A percentile compares a stretch with the other conserved stretches of the same genome.
These are phyloP conservation scores for Sebastes schlegelii DNA, from an alignment of 2,113 vertebrate species.

Conservation along the genomic window DNA sequence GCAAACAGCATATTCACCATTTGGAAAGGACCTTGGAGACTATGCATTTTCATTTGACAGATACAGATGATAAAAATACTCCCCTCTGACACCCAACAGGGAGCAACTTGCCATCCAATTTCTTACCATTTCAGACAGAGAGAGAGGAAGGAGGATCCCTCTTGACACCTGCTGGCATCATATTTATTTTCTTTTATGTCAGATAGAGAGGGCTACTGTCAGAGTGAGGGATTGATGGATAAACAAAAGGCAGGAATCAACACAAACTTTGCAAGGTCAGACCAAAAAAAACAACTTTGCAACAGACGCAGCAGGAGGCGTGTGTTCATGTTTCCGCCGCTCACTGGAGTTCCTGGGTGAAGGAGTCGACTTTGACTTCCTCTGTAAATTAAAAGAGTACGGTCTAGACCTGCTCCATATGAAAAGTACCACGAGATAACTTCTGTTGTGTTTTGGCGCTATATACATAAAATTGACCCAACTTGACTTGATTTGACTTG, in stretches of 20 bases:
- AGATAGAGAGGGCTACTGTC: slow-evolving; percentile 22
- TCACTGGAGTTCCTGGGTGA: neutral
- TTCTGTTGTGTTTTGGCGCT: neutral
- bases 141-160: slow-evolving; percentile 32
- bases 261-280: slow-evolving; percentile 20
- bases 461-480: neutral
- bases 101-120: slow-evolving; percentile 52
- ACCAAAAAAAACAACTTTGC: slow-evolving; percentile 4
- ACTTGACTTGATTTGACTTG: neutral
- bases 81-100: slow-evolving; percentile 50
- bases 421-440: neutral
- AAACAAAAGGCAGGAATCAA: neutral
- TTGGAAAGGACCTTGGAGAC: slow-evolving; percentile 52
- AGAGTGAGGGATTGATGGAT: slow-evolving; percentile 27
- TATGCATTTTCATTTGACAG: slow-evolving; percentile 56
- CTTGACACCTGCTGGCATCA: slow-evolving; percentile 52
- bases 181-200: slow-evolving; percentile 59
- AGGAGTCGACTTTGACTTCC: neutral
- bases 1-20: slow-evolving; percentile 24
- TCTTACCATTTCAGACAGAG: slow-evolving; percentile 46
- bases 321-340: neutral
- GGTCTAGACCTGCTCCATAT: neutral
- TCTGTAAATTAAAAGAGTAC: neutral
- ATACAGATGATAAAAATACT: slow-evolving; percentile 61
- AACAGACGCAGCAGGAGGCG: neutral